These are phyloP conservation scores for Hyaena hyaena DNA, from an alignment of 2,113 vertebrate species.

Conservation along the genomic window DNA sequence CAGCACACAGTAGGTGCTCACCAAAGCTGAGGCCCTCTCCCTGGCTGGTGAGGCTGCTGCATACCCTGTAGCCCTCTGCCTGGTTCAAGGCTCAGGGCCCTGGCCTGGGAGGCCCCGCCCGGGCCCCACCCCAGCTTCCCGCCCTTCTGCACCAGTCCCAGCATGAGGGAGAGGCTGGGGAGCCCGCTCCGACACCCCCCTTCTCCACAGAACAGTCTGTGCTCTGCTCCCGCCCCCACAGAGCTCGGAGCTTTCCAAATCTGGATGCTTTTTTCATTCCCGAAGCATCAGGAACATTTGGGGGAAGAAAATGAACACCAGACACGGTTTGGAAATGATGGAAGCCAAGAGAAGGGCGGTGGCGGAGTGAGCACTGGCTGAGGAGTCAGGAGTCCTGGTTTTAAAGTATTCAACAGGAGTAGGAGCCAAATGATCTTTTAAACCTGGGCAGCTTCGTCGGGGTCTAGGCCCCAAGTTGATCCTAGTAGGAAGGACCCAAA, in stretches of 20 bases:
- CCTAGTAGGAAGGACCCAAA: neutral
- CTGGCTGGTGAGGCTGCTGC: neutral
- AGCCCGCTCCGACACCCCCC: conserved; percentile 17
- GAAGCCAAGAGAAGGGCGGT: neutral
- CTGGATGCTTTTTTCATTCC: conserved; percentile 62
- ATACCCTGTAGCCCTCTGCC: neutral
- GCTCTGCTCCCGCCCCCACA: conserved; percentile 66
- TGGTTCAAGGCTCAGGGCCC: neutral
- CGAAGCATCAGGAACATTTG: conserved; percentile 61
- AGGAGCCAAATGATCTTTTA: neutral
- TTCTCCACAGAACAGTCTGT: conserved; percentile 64
- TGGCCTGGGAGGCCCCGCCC: neutral
- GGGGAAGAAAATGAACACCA: conserved; percentile 65
- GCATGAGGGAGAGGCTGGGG: neutral
- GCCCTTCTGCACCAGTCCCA: neutral
- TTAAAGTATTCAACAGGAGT: neutral
- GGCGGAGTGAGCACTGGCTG: neutral
- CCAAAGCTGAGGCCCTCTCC: neutral
- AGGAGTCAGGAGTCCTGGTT: neutral
- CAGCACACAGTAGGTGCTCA: neutral
- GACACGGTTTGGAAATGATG: conserved; percentile 16
- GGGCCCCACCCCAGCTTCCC: neutral
- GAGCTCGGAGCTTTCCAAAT: conserved; percentile 73
- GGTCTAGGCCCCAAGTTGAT: neutral
- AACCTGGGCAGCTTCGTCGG: neutral